A percentile compares a stretch with the other conserved stretches of the same genome.
Conservation (phyloP, 2,797 vertebrate species). For the Danio kyathit region DNA sequence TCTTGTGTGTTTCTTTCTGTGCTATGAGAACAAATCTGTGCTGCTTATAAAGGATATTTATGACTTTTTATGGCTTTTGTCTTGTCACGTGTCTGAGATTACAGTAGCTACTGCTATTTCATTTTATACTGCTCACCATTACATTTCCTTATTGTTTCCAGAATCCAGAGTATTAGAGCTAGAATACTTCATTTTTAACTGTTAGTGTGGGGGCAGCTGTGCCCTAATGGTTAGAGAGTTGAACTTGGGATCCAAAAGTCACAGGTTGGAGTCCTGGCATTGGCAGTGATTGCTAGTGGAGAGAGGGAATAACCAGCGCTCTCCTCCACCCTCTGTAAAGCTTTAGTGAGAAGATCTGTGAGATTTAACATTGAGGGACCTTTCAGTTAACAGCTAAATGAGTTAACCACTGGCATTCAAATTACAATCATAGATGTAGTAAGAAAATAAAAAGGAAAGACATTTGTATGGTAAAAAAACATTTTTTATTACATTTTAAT, state of each 20-base stretch:
- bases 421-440: neutral
- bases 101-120: neutral
- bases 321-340: constrained; percentile 37
- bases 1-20: constrained; percentile 8
- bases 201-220: too few species aligned
- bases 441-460: neutral
- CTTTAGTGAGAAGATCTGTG: constrained; percentile 36
- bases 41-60: constrained; percentile 6
- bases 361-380: constrained; percentile 28
- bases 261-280: too few species aligned
- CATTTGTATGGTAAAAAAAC: neutral
- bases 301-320: neutral
- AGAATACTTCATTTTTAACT: too few species aligned
- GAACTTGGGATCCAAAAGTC: too few species aligned
- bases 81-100: neutral
- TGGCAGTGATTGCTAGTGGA: too few species aligned
- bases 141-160: neutral
- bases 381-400: constrained; percentile 18
- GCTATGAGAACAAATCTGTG: neutral
- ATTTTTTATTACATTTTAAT: constrained; percentile 2
- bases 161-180: too few species aligned
- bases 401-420: neutral
- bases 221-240: too few species aligned
- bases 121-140: neutral
- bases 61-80: neutral